These are phyloP conservation scores for Hydrophis major DNA, from an alignment of 2,797 vertebrate genomes.

Conservation along the genomic window DNA sequence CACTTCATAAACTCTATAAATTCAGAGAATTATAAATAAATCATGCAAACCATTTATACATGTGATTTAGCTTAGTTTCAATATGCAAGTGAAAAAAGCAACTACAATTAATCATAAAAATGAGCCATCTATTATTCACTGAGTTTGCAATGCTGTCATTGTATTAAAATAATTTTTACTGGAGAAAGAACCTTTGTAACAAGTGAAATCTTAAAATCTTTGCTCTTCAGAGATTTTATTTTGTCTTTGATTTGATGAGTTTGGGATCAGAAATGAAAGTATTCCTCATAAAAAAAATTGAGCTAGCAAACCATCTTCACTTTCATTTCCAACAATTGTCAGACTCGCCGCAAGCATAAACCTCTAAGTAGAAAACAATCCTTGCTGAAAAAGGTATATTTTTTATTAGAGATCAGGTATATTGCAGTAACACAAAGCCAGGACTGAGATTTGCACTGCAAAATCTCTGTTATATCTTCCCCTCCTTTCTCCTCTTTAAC, in stretches of 20 bases:
- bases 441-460: background rate
- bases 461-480: background rate
- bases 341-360: background rate
- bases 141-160: constrained; percentile 5
- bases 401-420: background rate
- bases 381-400: background rate
- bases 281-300: constrained; percentile 40
- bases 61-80: constrained; percentile 28
- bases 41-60: constrained; percentile 44
- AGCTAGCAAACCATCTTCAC: constrained; percentile 31
- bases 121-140: constrained; percentile 40
- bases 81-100: constrained; percentile 37
- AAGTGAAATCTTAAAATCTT: constrained; percentile 29
- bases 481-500: background rate
- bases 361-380: background rate
- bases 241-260: constrained; percentile 49
- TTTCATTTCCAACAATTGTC: constrained; percentile 33
- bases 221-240: constrained; percentile 23
- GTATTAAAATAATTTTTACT: constrained; percentile 8
- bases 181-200: background rate
- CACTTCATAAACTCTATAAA: constrained; percentile 16
- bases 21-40: constrained; percentile 46
- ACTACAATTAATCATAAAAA: constrained; percentile 44
- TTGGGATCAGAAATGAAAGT: constrained; percentile 24
- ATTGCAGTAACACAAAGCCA: background rate